Evolutionary conservation across 2,797 vertebrate species (phyloP), one percentile per base, ranked within the genome.

Genomic region (Echeneis naucrates): DNA sequence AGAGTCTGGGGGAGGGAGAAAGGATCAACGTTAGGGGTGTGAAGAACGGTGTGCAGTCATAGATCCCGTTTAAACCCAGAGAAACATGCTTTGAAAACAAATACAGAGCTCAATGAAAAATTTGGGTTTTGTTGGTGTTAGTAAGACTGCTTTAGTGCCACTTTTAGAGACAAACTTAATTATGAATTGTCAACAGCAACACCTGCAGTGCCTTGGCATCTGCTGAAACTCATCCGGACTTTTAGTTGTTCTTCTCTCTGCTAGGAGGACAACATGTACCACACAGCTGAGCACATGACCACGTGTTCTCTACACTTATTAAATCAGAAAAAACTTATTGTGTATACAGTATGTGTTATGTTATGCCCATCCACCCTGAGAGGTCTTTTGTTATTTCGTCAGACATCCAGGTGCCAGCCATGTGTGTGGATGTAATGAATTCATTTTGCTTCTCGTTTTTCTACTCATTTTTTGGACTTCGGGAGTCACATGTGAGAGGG

Each of bases 381-480:
- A 84, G 68, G 65, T 72, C 67, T 74, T 86, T 83, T 88, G 86
- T 89, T 88, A 55, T 85, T 63, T 53, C 45, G 62, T 61, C 75
- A 65, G 80, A 88, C 75, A 58, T 81, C 81, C 82, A 90, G 84
- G 83, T 92, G 87, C 78, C 77, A 50, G 71, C 81, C 90, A 85
- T 75, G 78, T 90, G 85, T 82, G 72, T 69, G 78, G 69, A 82
- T 82, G 84, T 71, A 64, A 78, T 72, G 42, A 81, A 81, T 87
- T 73, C 37, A 66, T 72, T 80, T 86, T 33, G 27, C 50, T 30
- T 72, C 72, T 71, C 58, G 59, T 72, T 82, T 87, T 77, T 77
- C 53, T 72, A 10, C 45, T 81, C 5, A 1, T 53, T 81, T 76
- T 64, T 67, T 45, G 45, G 65, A 63, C 77, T 54, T 84, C 60